Base-by-base conservation (phyloP, 2,888 invertebrate species). In the Drosophila suboccidentalis region DNA sequence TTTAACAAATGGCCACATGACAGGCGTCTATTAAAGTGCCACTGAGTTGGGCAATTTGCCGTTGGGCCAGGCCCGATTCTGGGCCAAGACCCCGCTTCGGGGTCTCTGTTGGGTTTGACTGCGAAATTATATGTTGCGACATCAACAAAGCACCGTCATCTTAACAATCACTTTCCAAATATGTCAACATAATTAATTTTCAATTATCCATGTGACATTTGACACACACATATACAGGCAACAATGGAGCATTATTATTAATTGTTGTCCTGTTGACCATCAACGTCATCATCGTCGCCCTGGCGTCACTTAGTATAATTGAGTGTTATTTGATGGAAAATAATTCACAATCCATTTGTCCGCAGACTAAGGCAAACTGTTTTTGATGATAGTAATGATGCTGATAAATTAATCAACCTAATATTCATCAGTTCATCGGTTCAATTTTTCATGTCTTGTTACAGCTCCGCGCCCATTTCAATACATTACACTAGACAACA, bases 161-260 rank as follows among this genome's bases (percentile, higher is more conserved):
- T 77, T 77, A 74, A 78, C 85, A 86, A 86, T 89, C 82, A 87
- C 82, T 84, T 87, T 82, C 71, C 75, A 77, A 89, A 86, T 87
- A 89, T 77, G 87, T 89, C 89, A 87, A 87, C 89, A 89, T 86
- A 89, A 89, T 87, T 87, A 87, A 87, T 89, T 87, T 87, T 89
- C 86, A 87, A 87, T 87, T 87, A 87, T 74, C 78, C 80, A 66
- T 63, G 80, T 74, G 81, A 74, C 84, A 80, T 80, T 86, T 60
- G 55, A 51, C 43, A 51, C 58, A 41, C 46, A 39, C 29, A 68
- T 22, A 55, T 26, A 59, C 34, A 59, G 22, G 19, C 15, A 17
- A 71, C 59, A 59, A 57, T 60, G 69, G 65, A 68, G 61, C 63
- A 78, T 78, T 82, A 76, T 86, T 85, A 85, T 88, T 85, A 85